Percentiles rank a stretch among this genome's conserved stretches.
These are phyloP conservation scores for Sylvia borin DNA, from an alignment of 2,797 vertebrate species.

Conservation along the genomic window DNA sequence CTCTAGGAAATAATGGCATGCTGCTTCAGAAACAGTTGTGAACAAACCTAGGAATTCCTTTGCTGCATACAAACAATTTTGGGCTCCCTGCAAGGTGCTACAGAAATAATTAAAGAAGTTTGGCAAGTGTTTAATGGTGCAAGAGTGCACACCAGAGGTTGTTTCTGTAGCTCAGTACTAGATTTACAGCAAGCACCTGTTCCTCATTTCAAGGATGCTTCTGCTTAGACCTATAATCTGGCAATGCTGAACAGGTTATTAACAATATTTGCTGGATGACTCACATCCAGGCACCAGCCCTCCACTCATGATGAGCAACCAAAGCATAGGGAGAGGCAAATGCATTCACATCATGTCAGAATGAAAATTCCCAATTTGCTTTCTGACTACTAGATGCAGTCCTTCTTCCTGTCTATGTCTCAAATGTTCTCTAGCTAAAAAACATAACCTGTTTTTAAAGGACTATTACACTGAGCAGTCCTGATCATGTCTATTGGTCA, in stretches of 20 bases:
- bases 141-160: background rate
- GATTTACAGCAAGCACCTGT: background rate
- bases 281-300: background rate
- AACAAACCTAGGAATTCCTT: background rate
- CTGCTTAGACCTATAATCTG: background rate
- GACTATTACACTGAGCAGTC: background rate
- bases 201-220: background rate
- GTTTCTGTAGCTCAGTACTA: background rate
- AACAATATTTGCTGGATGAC: background rate
- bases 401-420: background rate
- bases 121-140: background rate
- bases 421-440: background rate
- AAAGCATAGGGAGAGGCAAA: background rate
- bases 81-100: background rate
- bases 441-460: background rate
- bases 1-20: background rate
- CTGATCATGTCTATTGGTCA: background rate
- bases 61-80: background rate
- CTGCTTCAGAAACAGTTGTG: background rate
- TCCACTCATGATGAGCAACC: background rate
- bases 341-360: background rate
- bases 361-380: background rate
- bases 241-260: background rate
- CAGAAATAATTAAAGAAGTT: background rate
- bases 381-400: background rate